Base-by-base conservation (phyloP, 2,113 vertebrate species). In the Danionella cerebrum region DNA sequence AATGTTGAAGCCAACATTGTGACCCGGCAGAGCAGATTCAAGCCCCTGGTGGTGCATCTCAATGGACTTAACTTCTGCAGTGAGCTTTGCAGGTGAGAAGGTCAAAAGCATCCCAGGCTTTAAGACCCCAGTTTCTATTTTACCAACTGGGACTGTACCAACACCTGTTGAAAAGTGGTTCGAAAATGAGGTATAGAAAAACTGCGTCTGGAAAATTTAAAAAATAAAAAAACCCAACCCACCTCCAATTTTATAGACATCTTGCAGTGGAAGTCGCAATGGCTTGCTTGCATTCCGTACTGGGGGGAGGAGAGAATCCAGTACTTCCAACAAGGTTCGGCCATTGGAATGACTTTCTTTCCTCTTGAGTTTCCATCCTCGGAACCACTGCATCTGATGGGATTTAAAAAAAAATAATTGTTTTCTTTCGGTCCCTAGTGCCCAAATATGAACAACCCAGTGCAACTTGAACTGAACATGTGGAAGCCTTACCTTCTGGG, bases 161-260 rank as follows among this genome's bases (percentile, higher is more conserved):
- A 85, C 80, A 7, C 88, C 88, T 91, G 33, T 19, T n/a, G 25
- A 22, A 1, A 33, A 6, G 29, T 31, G 29, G 29, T 4, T 33
- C 29, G 13, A 64, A 27, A 1, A 1, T 6, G 11, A 1, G 9
- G 11, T 41, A 6, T 10, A 41, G 4, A 13, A n/a, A 41, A 41
- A 3, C 5, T 31, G 29, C 1, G 5, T 33, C n/a, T 41, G 3
- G 4, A 41, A 4, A 41, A 4, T n/a, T 41, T 41, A 4, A 41
- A 41, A 4, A 14, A 2, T 19, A n/a, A n/a, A n/a, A n/a, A n/a
- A n/a, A n/a, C n/a, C n/a, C n/a, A n/a, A 36, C 69, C 53, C 1
- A 85, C 90, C 90, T 69, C 90, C 89, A 31, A 91, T 91, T 67
- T 91, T 91, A 76, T 91, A 91, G 47, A 90, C 90, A 45, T 91